phyloP scores from a whole-genome alignment of 1,140 invertebrate species.

The Drosophila miranda region DNA sequence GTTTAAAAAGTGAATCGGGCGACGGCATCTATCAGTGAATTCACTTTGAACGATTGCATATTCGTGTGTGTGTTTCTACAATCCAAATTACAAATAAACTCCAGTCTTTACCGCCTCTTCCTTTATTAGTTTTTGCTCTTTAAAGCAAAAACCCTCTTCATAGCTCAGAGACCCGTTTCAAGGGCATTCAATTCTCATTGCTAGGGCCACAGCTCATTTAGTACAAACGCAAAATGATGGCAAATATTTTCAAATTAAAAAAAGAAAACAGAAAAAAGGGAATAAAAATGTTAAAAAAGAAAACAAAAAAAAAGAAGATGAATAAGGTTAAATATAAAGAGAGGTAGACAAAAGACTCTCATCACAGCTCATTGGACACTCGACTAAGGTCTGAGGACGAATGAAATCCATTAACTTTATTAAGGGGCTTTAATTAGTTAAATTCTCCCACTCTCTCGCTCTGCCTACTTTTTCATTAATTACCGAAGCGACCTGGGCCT shows the following conservation, averaged over 20 bases:
- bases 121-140: not conserved
- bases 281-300: not conserved
- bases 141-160: not conserved
- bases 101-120: too few relatives aligned
- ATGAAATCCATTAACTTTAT: conserved; percentile 73
- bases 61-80: too few relatives aligned
- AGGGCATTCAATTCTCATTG: conserved; percentile 2
- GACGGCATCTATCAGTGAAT: too few relatives aligned
- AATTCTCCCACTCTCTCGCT: conserved; percentile 12
- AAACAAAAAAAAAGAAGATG: conserved; percentile 18
- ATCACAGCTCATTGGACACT: conserved; percentile 56
- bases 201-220: conserved; percentile 22
- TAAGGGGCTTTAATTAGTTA: conserved; percentile 75
- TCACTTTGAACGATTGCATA: too few relatives aligned
- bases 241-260: not conserved
- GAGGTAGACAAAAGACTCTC: conserved; percentile 53
- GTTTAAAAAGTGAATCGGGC: too few relatives aligned
- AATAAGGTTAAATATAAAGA: conserved; percentile 42
- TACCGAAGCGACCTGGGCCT: conserved; percentile 51
- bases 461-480: conserved; percentile 73
- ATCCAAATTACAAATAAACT: too few relatives aligned
- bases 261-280: conserved; percentile 2
- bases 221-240: conserved; percentile 23
- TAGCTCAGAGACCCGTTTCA: conserved; percentile 13
- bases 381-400: not conserved